Conservation (phyloP, 2,888 invertebrate genomes). For the Macaria liturata region DNA sequence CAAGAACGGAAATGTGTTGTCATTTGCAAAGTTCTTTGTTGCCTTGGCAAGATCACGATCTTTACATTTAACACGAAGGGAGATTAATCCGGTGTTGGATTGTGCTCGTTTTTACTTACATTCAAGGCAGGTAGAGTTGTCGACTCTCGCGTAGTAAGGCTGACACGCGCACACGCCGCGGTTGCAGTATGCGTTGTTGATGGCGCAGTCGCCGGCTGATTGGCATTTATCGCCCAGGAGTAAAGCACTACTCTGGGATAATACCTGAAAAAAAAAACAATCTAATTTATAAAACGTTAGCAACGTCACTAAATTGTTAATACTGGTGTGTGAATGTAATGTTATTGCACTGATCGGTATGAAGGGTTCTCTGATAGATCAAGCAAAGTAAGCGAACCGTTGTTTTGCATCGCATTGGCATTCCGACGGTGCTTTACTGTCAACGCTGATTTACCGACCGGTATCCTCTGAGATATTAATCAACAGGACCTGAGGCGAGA, state of each 20-base stretch:
- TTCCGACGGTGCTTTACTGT: slow-evolving; percentile 36
- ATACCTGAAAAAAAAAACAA: slow-evolving; percentile 49
- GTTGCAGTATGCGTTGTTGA: slow-evolving; percentile 86
- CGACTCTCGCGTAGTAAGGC: slow-evolving; percentile 91
- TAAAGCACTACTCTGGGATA: slow-evolving; percentile 50
- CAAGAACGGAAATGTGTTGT: slow-evolving; percentile 16
- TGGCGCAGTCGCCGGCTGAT: slow-evolving; percentile 85
- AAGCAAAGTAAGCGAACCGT: slow-evolving; percentile 8
- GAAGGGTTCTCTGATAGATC: too few species aligned
- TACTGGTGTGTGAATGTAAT: too few species aligned
- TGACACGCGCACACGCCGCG: slow-evolving; percentile 91
- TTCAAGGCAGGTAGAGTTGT: slow-evolving; percentile 91
- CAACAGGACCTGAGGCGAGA: slow-evolving; percentile 30
- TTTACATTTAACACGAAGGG: slow-evolving; percentile 10
- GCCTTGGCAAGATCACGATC: slow-evolving; percentile 13
- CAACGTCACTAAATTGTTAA: too few species aligned
- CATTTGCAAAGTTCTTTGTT: slow-evolving; percentile 17
- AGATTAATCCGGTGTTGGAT: slow-evolving; percentile 5
- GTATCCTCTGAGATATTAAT: slow-evolving; percentile 44
- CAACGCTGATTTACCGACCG: slow-evolving; percentile 43
- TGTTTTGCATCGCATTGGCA: slow-evolving; percentile 36
- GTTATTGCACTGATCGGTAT: too few species aligned
- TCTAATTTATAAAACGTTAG: too few species aligned
- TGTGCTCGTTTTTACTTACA: slow-evolving; percentile 84
- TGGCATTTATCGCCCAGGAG: slow-evolving; percentile 86